Evolutionary conservation across 1,140 invertebrate species (phyloP).

Genomic region (Lepidurus arcticus): DNA sequence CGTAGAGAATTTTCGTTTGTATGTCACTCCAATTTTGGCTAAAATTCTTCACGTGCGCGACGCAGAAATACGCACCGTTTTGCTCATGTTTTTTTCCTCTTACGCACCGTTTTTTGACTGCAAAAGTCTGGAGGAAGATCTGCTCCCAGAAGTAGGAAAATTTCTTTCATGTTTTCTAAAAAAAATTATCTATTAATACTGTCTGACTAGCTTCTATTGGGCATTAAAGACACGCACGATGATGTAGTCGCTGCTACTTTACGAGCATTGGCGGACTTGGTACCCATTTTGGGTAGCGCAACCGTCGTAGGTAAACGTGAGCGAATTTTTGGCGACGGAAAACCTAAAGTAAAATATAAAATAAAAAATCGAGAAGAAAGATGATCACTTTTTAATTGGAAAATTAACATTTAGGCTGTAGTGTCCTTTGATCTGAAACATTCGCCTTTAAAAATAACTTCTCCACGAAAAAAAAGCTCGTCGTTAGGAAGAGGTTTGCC

Average conservation of each 20-base stretch:
- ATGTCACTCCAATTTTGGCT: slow-evolving; percentile 63
- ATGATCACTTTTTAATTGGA: neutral
- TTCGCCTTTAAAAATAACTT: neutral
- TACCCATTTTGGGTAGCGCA: slow-evolving; percentile 71
- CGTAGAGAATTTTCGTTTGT: slow-evolving; percentile 57
- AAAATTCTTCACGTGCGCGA: slow-evolving; percentile 72
- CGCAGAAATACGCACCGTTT: slow-evolving; percentile 61
- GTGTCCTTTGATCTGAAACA: neutral
- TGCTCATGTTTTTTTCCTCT: slow-evolving; percentile 63
- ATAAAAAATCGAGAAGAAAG: neutral
- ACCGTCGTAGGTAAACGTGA: slow-evolving; percentile 70
- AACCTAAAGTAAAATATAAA: slow-evolving; percentile 51
- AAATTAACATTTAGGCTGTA: neutral
- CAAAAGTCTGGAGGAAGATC: slow-evolving; percentile 59
- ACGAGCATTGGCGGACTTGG: slow-evolving; percentile 67
- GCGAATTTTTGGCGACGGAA: slow-evolving; percentile 73
- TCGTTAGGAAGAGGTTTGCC: slow-evolving; percentile 46
- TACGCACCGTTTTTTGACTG: slow-evolving; percentile 62
- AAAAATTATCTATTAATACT: neutral
- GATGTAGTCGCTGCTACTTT: slow-evolving; percentile 69
- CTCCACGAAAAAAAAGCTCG: neutral
- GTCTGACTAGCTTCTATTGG: slow-evolving; percentile 58
- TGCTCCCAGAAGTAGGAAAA: slow-evolving; percentile 61
- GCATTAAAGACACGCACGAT: slow-evolving; percentile 75
- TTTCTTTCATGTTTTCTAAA: slow-evolving; percentile 28